phyloP scores from a whole-genome alignment of 1,140 invertebrate species.

The Cephus cinctus region DNA sequence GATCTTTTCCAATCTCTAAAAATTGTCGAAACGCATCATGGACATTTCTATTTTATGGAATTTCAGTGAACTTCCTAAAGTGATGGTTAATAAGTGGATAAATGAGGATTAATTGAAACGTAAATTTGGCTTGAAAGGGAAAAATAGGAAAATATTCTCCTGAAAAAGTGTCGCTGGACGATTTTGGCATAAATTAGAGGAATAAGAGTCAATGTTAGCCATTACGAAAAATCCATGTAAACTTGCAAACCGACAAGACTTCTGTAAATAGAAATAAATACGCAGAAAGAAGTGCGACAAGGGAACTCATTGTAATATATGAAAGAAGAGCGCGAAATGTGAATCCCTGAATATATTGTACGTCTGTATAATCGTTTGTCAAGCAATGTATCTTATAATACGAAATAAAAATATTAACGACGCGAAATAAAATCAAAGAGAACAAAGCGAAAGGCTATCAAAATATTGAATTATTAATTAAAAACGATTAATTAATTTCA shows the following conservation, averaged over 20 bases:
- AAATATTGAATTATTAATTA: too few species aligned
- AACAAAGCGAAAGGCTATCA: not conserved
- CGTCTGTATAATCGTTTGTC: constrained; percentile 55
- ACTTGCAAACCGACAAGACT: not conserved
- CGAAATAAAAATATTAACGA: constrained; percentile 34
- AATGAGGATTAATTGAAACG: too few species aligned
- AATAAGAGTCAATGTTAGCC: constrained; percentile 6
- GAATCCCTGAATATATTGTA: constrained; percentile 44
- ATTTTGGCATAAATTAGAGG: not conserved
- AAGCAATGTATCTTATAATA: constrained; percentile 53
- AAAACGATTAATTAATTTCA: too few species aligned
- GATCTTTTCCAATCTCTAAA: too few species aligned
- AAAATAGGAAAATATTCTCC: too few species aligned
- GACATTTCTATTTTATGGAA: too few species aligned
- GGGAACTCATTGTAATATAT: not conserved
- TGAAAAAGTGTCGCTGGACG: too few species aligned
- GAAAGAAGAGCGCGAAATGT: not conserved
- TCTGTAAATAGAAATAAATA: not conserved
- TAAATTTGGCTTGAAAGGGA: too few species aligned
- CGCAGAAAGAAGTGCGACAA: too few species aligned
- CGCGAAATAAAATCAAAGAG: constrained; percentile 18
- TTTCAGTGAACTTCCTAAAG: too few species aligned
- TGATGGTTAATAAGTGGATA: too few species aligned
- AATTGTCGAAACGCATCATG: too few species aligned
- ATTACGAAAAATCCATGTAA: not conserved